Base-by-base conservation (phyloP, 2,888 invertebrate genomes). In the Ochropleura plecta region DNA sequence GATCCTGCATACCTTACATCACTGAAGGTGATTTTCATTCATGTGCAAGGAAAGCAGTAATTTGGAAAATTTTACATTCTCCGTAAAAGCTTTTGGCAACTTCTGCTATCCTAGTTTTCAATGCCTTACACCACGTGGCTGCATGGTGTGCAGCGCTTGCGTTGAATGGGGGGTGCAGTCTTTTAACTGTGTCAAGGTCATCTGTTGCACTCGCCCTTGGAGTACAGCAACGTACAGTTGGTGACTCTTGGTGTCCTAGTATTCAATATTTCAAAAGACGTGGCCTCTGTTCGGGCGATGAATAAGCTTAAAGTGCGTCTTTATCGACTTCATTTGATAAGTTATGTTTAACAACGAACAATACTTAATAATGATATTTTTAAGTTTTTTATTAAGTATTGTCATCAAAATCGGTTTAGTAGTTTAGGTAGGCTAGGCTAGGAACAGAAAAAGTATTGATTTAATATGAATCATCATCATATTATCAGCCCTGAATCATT, bases 41-140 rank as follows among this genome's bases (percentile, higher is more conserved):
- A 20, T 12, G 20, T 55, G 55, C 55, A 51, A 18, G 7, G 8
- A 18, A 51, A 49, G 7, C 49, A 18, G 16, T 16, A 53, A 10
- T 5, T n/a, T 53, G n/a, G 5, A 51, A 51, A 53, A 20, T 20
- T 55, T 55, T 3, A 20, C 20, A 0, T 55, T 55, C 10, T 10
- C 12, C 20, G 12, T 20, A 20, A 55, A 20, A 20, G 30, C 20
- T 48, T 48, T 9, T 14, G 20, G 30, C 16, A 73, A 44, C 30
- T 51, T 59, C 51, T 72, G 57, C 57, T 59, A 9, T 30, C 63
- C 74, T 59, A 55, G 64, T 65, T 49, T 6, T 65, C 49, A 51
- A 48, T 16, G 64, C 8, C 6, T 40, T 12, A n/a, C 46, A 18
- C n/a, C 64, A 51, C 49, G 64, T 75, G 59, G 49, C 42, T 10